Conservation (phyloP, 2,797 vertebrate species). For the Melanotaenia parkinsoni region DNA sequence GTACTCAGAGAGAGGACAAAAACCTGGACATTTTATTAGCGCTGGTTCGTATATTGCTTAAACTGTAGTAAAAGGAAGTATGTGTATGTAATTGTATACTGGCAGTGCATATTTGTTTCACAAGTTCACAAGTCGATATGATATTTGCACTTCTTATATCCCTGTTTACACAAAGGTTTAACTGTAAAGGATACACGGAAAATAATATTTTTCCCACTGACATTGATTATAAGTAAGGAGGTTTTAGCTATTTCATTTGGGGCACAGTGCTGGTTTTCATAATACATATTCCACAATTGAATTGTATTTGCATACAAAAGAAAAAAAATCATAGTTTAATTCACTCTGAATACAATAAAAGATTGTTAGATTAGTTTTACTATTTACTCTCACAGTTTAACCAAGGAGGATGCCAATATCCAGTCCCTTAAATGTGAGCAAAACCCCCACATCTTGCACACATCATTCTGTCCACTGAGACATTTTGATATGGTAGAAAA, state of each 20-base stretch:
- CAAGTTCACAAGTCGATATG: neutral
- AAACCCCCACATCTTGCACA: neutral
- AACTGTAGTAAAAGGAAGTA: neutral
- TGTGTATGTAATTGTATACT: neutral
- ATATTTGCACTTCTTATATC: neutral
- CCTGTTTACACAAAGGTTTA: neutral
- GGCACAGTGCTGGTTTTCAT: neutral
- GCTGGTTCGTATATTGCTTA: neutral
- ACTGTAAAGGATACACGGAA: neutral
- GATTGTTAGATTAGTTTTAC: neutral
- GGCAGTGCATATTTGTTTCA: neutral
- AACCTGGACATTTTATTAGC: slow-evolving; percentile 35
- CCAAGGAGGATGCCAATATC: neutral
- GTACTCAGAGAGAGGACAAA: slow-evolving; percentile 8
- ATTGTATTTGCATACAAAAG: too few species aligned
- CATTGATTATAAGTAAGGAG: neutral
- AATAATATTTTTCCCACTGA: neutral
- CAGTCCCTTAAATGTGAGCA: neutral
- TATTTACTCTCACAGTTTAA: neutral
- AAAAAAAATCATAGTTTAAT: too few species aligned
- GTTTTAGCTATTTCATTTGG: rapidly evolving
- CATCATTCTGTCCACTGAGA: neutral
- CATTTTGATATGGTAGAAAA: neutral
- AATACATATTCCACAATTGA: neutral
- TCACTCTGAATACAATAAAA: neutral